Evolutionary conservation across 1,140 invertebrate genomes (phyloP), one percentile per base, ranked within the genome.

Genomic region (Polyergus mexicanus): DNA sequence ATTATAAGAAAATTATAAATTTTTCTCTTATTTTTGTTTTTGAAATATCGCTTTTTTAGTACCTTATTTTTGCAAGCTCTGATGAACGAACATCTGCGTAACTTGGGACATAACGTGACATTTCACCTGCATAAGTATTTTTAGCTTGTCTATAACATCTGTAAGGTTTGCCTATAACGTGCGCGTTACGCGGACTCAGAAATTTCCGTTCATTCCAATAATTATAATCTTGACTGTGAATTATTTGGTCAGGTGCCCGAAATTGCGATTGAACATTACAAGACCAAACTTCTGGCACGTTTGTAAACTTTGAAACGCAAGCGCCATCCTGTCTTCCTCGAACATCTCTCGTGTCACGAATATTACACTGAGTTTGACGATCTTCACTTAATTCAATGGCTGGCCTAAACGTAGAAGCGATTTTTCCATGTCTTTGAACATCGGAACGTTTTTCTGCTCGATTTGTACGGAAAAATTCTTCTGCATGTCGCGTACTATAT

Each of bases 271-370:
- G 51, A 81, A 81, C 19, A 13, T 41, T 38, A 41, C 77, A 69
- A 41, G 77, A 80, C 5, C 65, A 58, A 68, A 71, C 66, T 68
- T 78, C 13, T 25, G 62, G 8, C 19, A 72, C 38, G 25, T 71
- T 81, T 35, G 62, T 56, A 54, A 65, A 54, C 22, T 54, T 66
- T 13, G n/a, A 25, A 44, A 3, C 19, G 22, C 8, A 28, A 3
- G 1, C 51, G 56, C 5, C 35, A 2, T 25, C 62, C 22, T 51
- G 44, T 8, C 10, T 68, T n/a, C 28, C 32, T 78, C 6, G 41
- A 78, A 32, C 3, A 35, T 51, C 19, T 35, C 51, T 1, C 19
- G 3, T 22, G 25, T 65, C 58, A 25, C 22, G 22, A 81, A 41
- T 32, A 32, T 41, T 71, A 13, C 25, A n/a, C 4, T 32, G 78